Percentiles rank a stretch among this genome's conserved stretches.
phyloP scores from a whole-genome alignment of 2,797 vertebrate genomes.

The Oryzias dopingdopingensis region DNA sequence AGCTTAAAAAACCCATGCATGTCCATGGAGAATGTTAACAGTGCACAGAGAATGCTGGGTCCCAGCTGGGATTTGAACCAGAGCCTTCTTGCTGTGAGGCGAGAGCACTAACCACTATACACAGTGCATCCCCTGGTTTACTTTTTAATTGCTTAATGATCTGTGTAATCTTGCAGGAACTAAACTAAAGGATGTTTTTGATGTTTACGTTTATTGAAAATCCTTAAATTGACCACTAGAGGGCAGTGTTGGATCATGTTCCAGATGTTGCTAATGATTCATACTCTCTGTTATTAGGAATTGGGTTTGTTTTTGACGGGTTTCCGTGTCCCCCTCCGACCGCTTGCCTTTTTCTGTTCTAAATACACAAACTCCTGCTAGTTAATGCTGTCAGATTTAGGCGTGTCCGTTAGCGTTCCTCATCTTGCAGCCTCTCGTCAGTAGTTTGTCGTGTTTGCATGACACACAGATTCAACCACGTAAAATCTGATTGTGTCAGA shows the following conservation, averaged over 20 bases:
- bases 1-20: too few relatives aligned
- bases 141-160: too few relatives aligned
- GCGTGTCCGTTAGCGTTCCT: slow-evolving; percentile 28
- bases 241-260: slow-evolving; percentile 55
- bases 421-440: background rate
- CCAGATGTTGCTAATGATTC: background rate
- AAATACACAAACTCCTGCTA: slow-evolving; percentile 32
- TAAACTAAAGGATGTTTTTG: too few relatives aligned
- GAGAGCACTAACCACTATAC: too few relatives aligned
- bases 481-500: slow-evolving; percentile 39
- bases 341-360: slow-evolving; percentile 4
- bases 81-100: too few relatives aligned
- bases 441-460: background rate
- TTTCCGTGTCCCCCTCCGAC: background rate
- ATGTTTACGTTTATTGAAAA: background rate
- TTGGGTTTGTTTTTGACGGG: slow-evolving; percentile 16
- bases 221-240: slow-evolving; percentile 56
- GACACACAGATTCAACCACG: slow-evolving; percentile 14
- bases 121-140: too few relatives aligned
- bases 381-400: slow-evolving; percentile 31
- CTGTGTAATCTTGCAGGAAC: too few relatives aligned
- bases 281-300: slow-evolving; percentile 5
- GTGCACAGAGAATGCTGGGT: too few relatives aligned
- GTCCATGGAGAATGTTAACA: too few relatives aligned
- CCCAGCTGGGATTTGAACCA: too few relatives aligned